Evolutionary conservation across 2,113 vertebrate genomes (phyloP).

Genomic region (Cyphomyrus plagiostoma): DNA sequence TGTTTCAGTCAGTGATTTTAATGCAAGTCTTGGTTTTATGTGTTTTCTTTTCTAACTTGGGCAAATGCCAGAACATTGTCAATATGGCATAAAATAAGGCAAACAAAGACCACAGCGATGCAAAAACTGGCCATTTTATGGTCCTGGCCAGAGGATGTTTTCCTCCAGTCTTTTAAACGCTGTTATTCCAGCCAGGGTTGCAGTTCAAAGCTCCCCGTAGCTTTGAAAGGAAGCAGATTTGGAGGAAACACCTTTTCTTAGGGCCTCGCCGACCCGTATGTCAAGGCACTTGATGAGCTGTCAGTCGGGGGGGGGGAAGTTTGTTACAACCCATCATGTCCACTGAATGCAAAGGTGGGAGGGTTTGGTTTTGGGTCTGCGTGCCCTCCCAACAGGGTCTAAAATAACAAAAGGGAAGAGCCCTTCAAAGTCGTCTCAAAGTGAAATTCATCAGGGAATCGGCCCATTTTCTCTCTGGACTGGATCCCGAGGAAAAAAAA

Average conservation of each 20-base stretch:
- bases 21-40: background rate
- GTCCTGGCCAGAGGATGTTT: background rate
- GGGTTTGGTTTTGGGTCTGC: conserved; percentile 10
- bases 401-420: conserved; percentile 8
- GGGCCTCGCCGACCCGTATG: conserved; percentile 51
- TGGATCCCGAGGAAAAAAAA: conserved; percentile 12
- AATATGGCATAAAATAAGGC: background rate
- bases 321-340: background rate
- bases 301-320: conserved; percentile 22
- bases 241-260: conserved; percentile 40
- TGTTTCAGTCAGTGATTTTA: background rate
- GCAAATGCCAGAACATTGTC: background rate
- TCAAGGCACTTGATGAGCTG: conserved; percentile 40
- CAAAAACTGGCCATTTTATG: background rate
- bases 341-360: conserved; percentile 6
- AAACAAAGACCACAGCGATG: background rate
- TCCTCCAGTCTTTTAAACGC: background rate
- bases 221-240: conserved; percentile 33
- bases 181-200: background rate
- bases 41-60: background rate
- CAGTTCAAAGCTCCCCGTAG: conserved; percentile 33
- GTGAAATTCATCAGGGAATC: background rate
- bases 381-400: background rate
- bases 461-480: conserved; percentile 32
- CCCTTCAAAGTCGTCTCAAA: conserved; percentile 2